phyloP scores from a whole-genome alignment of 2,888 invertebrate species.

The Aricia artaxerxes region DNA sequence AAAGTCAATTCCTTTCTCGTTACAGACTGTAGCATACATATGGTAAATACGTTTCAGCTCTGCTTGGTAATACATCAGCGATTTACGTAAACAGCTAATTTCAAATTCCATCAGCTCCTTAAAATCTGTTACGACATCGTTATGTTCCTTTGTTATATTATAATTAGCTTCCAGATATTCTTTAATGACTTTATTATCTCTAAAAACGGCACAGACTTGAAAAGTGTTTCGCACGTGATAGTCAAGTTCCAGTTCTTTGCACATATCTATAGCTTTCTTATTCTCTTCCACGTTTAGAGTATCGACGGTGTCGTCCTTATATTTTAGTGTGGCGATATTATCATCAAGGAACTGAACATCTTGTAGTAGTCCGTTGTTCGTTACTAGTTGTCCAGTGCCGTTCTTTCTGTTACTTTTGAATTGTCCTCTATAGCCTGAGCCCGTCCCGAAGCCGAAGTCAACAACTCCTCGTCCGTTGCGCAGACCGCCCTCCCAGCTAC shows the following conservation, averaged over 20 bases:
- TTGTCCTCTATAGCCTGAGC: constrained; percentile 78
- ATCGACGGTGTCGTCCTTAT: constrained; percentile 43
- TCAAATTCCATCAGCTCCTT: constrained; percentile 64
- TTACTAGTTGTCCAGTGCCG: constrained; percentile 76
- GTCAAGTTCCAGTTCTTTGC: constrained; percentile 62
- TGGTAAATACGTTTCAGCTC: constrained; percentile 75
- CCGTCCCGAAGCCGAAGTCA: constrained; percentile 75
- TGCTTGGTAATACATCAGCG: constrained; percentile 69
- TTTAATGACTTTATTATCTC: constrained; percentile 56
- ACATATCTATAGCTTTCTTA: constrained; percentile 50
- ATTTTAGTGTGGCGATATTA: constrained; percentile 58
- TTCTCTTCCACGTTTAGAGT: constrained; percentile 42
- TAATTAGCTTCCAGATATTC: constrained; percentile 60
- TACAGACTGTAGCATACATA: constrained; percentile 73
- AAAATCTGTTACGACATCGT: constrained; percentile 40
- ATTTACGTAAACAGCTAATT: constrained; percentile 66
- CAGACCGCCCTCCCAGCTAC: constrained; percentile 78
- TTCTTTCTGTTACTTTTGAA: constrained; percentile 80
- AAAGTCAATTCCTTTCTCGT: constrained; percentile 58
- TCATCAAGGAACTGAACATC: constrained; percentile 75
- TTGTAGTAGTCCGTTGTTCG: constrained; percentile 79
- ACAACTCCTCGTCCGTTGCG: constrained; percentile 74
- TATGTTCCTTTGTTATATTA: constrained; percentile 34
- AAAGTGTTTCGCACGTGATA: constrained; percentile 69
- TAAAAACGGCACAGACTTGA: constrained; percentile 56